Evolutionary conservation across 2,888 invertebrate species (phyloP).

Genomic region (Sinotaia quadrata): DNA sequence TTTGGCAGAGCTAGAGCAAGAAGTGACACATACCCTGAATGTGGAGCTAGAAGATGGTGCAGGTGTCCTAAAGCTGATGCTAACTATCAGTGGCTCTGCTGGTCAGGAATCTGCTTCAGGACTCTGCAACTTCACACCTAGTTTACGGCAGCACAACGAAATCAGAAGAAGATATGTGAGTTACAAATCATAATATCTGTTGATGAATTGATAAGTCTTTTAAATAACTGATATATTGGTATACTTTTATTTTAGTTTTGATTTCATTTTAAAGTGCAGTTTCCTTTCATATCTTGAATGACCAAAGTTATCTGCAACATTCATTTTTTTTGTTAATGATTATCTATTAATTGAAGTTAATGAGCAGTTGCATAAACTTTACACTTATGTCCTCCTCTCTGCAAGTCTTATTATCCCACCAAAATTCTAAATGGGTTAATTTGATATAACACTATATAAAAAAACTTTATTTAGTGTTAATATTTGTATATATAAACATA

Average conservation of each 20-base stretch:
- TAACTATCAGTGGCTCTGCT: constrained; percentile 95
- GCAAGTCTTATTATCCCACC: too few species aligned
- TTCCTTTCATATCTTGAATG: too few species aligned
- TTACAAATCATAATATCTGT: constrained; percentile 3
- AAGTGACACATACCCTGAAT: constrained; percentile 92
- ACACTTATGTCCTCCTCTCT: too few species aligned
- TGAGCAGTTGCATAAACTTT: too few species aligned
- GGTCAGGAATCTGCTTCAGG: constrained; percentile 92
- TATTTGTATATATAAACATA: too few species aligned
- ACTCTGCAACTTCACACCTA: constrained; percentile 86
- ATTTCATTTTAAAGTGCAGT: background rate
- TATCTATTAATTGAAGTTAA: too few species aligned
- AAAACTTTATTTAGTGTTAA: too few species aligned
- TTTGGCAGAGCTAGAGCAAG: constrained; percentile 86
- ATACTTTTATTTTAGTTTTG: background rate
- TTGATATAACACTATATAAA: too few species aligned
- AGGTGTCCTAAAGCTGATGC: constrained; percentile 84
- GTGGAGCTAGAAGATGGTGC: constrained; percentile 91
- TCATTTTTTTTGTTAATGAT: too few species aligned
- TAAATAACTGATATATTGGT: background rate
- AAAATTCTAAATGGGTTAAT: too few species aligned
- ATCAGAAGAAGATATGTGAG: constrained; percentile 82
- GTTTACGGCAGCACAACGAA: constrained; percentile 80
- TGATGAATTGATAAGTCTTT: background rate
- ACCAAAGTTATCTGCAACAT: too few species aligned